Evolutionary conservation across 1,140 invertebrate species (phyloP).

Genomic region (Aphaenogaster rudis): DNA sequence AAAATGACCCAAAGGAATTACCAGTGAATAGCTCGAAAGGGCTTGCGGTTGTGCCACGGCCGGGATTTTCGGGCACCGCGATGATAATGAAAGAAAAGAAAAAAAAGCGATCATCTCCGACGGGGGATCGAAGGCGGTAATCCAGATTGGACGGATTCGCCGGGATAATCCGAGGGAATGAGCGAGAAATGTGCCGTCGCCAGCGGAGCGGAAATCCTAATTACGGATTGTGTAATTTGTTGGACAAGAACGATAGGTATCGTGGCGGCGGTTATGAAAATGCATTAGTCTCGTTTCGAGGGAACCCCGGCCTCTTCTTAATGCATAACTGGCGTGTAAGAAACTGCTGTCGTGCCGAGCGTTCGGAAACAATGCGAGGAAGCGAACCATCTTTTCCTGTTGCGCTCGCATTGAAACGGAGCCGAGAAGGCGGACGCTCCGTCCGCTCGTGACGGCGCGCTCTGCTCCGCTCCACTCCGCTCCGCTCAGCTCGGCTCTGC

Average conservation of each 20-base stretch:
- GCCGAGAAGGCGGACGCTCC: slow-evolving; percentile 58
- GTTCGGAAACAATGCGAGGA: slow-evolving; percentile 79
- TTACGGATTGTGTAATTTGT: slow-evolving; percentile 60
- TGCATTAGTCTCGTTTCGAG: slow-evolving; percentile 61
- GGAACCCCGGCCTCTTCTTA: slow-evolving; percentile 21
- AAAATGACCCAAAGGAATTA: too few relatives aligned
- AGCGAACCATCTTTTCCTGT: slow-evolving; percentile 80
- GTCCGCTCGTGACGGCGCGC: slow-evolving; percentile 51
- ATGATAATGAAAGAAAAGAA: slow-evolving; percentile 5
- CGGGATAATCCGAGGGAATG: slow-evolving; percentile 3
- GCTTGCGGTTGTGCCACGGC: neutral
- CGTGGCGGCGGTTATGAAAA: slow-evolving; percentile 49
- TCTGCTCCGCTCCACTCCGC: slow-evolving; percentile 9
- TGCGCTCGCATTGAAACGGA: slow-evolving; percentile 65
- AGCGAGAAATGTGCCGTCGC: slow-evolving; percentile 14
- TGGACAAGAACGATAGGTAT: slow-evolving; percentile 54
- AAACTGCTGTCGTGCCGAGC: slow-evolving; percentile 53
- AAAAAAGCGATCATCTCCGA: too few relatives aligned
- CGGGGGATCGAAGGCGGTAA: neutral
- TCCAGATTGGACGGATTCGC: neutral
- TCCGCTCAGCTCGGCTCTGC: slow-evolving; percentile 25
- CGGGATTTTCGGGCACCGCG: neutral
- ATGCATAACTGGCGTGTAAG: slow-evolving; percentile 57
- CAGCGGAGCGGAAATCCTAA: slow-evolving; percentile 47
- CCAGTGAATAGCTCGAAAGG: neutral